phyloP scores from a whole-genome alignment of 2,888 invertebrate genomes.

The Thumatha senex region DNA sequence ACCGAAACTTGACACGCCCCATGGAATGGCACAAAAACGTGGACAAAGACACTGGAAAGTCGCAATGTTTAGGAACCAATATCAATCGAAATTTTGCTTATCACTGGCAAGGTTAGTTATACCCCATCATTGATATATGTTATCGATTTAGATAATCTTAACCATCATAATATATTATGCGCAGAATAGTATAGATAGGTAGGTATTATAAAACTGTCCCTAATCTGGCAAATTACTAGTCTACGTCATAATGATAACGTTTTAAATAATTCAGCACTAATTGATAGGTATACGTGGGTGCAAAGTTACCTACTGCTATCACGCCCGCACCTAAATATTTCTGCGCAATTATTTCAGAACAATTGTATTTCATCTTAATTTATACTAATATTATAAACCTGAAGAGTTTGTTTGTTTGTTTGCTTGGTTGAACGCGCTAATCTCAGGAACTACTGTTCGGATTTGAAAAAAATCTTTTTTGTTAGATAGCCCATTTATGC shows the following conservation, averaged over 20 bases:
- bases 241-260: not conserved
- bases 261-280: too few species aligned
- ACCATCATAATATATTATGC: not conserved
- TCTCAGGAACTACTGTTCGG: too few species aligned
- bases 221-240: not conserved
- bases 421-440: too few species aligned
- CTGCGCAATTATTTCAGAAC: too few species aligned
- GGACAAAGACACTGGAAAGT: constrained; percentile 44
- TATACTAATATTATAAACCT: too few species aligned
- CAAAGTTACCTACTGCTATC: too few species aligned
- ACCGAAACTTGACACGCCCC: constrained; percentile 49
- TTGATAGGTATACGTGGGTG: too few species aligned
- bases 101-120: constrained; percentile 72
- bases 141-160: constrained; percentile 3
- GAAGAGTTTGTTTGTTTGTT: too few species aligned
- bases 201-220: constrained; percentile 1
- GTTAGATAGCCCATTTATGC: too few species aligned
- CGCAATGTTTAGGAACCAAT: constrained; percentile 67
- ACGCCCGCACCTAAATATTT: too few species aligned
- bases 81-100: constrained; percentile 76
- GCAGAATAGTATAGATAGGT: not conserved
- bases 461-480: too few species aligned
- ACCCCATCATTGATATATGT: constrained; percentile 6
- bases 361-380: too few species aligned
- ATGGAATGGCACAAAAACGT: constrained; percentile 69